Evolutionary conservation across 2,797 vertebrate species (phyloP).

Genomic region (Holocentrus rufus): DNA sequence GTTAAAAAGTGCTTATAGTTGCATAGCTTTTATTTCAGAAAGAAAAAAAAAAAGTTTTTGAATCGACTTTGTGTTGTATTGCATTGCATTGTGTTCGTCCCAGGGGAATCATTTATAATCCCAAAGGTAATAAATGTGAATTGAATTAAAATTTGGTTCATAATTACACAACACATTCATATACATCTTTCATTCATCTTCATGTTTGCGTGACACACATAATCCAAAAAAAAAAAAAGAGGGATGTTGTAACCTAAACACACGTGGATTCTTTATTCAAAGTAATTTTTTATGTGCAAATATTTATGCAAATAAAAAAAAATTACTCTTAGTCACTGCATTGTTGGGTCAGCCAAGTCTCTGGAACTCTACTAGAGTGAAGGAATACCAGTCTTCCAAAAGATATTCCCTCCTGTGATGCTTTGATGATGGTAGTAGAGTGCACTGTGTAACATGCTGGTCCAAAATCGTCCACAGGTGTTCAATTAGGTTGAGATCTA

Average conservation of each 20-base stretch:
- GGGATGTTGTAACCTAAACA: too few relatives aligned
- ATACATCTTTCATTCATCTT: too few relatives aligned
- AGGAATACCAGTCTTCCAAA: too few relatives aligned
- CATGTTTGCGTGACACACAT: too few relatives aligned
- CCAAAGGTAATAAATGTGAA: not conserved
- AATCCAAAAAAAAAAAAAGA: too few relatives aligned
- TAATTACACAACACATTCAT: not conserved
- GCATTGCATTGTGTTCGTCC: too few relatives aligned
- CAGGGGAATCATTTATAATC: not conserved
- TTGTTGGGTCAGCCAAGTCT: not conserved
- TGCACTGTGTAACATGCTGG: too few relatives aligned
- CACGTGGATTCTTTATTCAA: too few relatives aligned
- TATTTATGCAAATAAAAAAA: constrained; percentile 4
- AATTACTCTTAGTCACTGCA: not conserved
- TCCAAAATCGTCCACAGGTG: too few relatives aligned
- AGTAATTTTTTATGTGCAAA: not conserved
- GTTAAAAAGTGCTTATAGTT: not conserved
- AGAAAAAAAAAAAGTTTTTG: not conserved
- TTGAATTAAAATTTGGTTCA: not conserved
- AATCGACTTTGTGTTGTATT: not conserved
- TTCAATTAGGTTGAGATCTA: too few relatives aligned
- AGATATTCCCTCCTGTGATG: too few relatives aligned
- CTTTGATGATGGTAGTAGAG: too few relatives aligned
- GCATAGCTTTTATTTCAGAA: not conserved
- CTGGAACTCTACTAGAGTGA: not conserved